phyloP scores from a whole-genome alignment of 2,113 vertebrate genomes.

The Scytalopus superciliaris region DNA sequence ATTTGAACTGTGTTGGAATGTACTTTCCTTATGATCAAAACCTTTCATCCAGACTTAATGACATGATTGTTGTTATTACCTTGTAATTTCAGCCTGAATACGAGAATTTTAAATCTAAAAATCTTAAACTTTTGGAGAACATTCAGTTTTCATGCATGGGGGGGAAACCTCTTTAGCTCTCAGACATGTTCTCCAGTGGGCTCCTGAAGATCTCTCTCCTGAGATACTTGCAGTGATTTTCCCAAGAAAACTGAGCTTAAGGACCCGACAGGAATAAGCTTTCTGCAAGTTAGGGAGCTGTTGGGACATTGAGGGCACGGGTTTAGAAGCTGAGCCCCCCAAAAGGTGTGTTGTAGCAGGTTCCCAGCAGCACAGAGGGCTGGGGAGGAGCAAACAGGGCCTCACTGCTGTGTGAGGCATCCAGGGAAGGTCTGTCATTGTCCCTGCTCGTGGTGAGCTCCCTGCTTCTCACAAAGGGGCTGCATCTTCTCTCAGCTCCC shows the following conservation, averaged over 20 bases:
- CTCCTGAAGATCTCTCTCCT: neutral
- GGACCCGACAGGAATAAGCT: neutral
- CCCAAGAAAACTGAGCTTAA: neutral
- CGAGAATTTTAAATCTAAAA: conserved; percentile 6
- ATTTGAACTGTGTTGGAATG: conserved; percentile 11
- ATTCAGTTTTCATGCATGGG: neutral
- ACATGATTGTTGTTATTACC: neutral
- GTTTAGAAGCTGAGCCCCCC: neutral
- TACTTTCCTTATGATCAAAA: neutral
- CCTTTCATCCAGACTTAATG: neutral
- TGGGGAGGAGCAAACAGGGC: neutral
- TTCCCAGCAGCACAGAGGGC: neutral
- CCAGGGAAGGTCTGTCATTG: neutral
- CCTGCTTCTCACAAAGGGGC: neutral
- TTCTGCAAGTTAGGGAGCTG: neutral
- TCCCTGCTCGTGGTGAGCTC: neutral
- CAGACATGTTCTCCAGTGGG: neutral
- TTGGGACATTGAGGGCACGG: neutral
- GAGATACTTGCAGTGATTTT: neutral
- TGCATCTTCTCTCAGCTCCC: neutral
- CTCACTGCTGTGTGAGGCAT: neutral
- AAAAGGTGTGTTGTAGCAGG: neutral
- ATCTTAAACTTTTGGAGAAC: neutral
- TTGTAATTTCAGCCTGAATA: neutral
- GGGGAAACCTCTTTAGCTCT: neutral